Conservation (phyloP, 1,140 invertebrate genomes). For the Tetraneura akinire region DNA sequence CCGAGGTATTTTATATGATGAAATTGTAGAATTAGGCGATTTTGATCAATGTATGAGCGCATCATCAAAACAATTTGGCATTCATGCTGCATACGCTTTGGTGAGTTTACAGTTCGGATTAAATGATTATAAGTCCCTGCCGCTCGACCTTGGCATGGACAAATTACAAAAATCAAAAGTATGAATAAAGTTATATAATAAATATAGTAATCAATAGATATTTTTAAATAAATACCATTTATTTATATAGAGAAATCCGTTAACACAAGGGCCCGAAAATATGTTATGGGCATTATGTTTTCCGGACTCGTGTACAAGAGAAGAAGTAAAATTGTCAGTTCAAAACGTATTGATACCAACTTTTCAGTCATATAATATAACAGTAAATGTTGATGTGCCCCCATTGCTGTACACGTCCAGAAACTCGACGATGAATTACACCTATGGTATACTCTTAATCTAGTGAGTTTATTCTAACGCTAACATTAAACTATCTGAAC, state of each 20-base stretch:
- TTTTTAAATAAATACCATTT: not conserved
- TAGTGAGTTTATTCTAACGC: not conserved
- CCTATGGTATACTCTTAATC: not conserved
- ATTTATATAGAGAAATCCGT: not conserved
- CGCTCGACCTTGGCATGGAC: too few relatives aligned
- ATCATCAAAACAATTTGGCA: not conserved
- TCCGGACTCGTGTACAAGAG: conserved; percentile 15
- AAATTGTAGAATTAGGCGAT: not conserved
- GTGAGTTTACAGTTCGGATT: not conserved
- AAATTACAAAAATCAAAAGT: not conserved
- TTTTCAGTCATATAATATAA: not conserved
- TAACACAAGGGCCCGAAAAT: not conserved
- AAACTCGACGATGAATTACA: not conserved
- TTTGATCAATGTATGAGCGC: conserved; percentile 20
- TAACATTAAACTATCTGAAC: too few relatives aligned
- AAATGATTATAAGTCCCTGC: not conserved
- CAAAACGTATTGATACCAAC: not conserved
- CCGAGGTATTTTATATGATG: not conserved
- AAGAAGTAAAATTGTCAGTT: not conserved
- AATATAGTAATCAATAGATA: not conserved
- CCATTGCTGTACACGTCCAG: not conserved
- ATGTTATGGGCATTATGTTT: conserved; percentile 1
- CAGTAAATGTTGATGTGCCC: not conserved
- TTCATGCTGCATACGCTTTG: not conserved
- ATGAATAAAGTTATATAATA: not conserved